phyloP scores from a whole-genome alignment of 2,888 invertebrate genomes.

The Ormyrus rosae region DNA sequence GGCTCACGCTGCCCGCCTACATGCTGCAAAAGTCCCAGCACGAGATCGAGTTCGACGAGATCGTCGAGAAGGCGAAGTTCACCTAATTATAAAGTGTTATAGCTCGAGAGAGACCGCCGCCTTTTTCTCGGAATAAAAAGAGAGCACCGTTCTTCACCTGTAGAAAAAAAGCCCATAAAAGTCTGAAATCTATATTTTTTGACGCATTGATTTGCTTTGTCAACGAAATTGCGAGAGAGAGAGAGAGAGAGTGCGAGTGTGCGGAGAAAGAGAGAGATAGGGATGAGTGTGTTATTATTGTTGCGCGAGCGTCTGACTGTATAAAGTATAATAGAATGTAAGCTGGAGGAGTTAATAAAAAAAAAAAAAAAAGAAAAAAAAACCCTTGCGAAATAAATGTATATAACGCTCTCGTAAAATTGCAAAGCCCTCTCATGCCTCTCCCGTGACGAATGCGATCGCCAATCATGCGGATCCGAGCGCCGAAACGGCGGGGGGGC shows the following conservation, averaged over 20 bases:
- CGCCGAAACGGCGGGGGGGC: no score
- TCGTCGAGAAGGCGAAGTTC: slow-evolving; percentile 63
- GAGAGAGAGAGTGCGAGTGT: neutral
- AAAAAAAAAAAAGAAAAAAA: neutral
- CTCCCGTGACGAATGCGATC: neutral
- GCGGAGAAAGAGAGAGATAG: neutral
- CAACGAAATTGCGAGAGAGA: neutral
- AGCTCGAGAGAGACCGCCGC: no score
- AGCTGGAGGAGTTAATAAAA: neutral
- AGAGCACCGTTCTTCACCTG: no score
- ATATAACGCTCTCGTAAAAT: neutral
- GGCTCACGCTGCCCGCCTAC: slow-evolving; percentile 82
- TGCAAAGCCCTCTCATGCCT: slow-evolving; percentile 12
- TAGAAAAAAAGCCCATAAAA: no score
- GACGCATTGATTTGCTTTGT: slow-evolving; percentile 14
- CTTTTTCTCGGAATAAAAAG: no score
- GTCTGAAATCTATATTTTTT: neutral
- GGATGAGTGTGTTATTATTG: neutral
- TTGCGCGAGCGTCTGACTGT: neutral
- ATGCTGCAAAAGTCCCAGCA: slow-evolving; percentile 83
- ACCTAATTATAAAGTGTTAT: no score
- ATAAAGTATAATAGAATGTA: slow-evolving; percentile 8
- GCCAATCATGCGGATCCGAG: slow-evolving; percentile 30
- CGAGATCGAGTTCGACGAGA: slow-evolving; percentile 82
- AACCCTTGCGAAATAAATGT: slow-evolving; percentile 32